A percentile compares a stretch with the other conserved stretches of the same genome.
Conservation (phyloP, 1,140 invertebrate genomes). For the Centruroides sculpturatus region DNA sequence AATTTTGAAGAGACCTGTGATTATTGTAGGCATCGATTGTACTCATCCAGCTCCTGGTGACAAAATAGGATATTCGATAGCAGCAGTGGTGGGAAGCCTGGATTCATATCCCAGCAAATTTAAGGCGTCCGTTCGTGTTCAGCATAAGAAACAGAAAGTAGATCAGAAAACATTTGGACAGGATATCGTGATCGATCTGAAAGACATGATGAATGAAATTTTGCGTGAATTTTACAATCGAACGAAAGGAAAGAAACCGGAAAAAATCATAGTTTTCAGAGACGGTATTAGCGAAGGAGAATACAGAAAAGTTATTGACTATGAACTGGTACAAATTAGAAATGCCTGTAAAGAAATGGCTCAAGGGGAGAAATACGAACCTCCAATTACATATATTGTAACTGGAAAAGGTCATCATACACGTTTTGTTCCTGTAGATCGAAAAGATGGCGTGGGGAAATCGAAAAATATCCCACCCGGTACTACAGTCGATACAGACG, state of each 20-base stretch:
- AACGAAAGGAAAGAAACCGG: conserved; percentile 17
- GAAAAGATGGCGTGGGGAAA: conserved; percentile 19
- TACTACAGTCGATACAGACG: conserved; percentile 61
- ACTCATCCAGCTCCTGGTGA: too few relatives aligned
- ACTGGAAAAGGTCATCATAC: conserved; percentile 18
- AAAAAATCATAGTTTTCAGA: conserved; percentile 30
- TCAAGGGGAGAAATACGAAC: conserved; percentile 27
- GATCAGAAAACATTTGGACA: neutral
- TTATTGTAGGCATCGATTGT: too few relatives aligned
- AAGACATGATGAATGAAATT: conserved; percentile 47
- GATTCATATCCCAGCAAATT: conserved; percentile 10
- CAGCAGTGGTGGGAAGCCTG: conserved; percentile 39
- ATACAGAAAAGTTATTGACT: conserved; percentile 23
- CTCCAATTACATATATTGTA: conserved; percentile 17
- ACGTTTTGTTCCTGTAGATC: conserved; percentile 15
- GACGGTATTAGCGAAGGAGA: conserved; percentile 36
- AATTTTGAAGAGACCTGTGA: too few relatives aligned
- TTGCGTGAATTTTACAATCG: conserved; percentile 24
- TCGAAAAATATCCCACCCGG: conserved; percentile 60
- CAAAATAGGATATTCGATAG: conserved; percentile 42
- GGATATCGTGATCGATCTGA: conserved; percentile 36
- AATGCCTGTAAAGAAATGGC: conserved; percentile 1
- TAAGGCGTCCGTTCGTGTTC: conserved; percentile 4
- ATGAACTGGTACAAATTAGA: conserved; percentile 17
- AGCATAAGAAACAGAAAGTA: neutral